Evolutionary conservation across 2,888 invertebrate genomes (phyloP).

Genomic region (Drosophila lutescens): DNA sequence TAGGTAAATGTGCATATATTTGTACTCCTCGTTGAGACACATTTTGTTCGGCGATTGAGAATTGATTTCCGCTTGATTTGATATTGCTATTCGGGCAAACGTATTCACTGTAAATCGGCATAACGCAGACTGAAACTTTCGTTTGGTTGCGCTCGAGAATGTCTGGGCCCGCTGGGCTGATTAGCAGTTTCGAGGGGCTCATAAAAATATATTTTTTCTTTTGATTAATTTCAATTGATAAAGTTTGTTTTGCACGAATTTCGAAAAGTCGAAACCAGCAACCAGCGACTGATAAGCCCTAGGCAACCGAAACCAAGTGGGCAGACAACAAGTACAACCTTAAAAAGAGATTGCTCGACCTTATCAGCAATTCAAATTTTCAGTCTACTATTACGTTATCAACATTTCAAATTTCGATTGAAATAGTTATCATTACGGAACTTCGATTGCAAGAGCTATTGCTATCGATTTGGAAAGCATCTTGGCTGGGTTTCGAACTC

Average conservation of each 20-base stretch:
- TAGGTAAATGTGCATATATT: constrained; percentile 78
- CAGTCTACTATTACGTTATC: background rate
- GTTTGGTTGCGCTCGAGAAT: constrained; percentile 25
- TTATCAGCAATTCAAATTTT: constrained; percentile 7
- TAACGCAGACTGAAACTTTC: constrained; percentile 55
- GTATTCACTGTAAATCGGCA: constrained; percentile 54
- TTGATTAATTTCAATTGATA: constrained; percentile 44
- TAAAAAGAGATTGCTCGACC: constrained; percentile 9
- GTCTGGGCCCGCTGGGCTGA: constrained; percentile 46
- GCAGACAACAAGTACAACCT: constrained; percentile 20
- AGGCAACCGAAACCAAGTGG: constrained; percentile 9
- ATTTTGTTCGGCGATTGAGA: constrained; percentile 42
- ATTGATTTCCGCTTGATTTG: constrained; percentile 24
- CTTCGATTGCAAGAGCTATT: background rate
- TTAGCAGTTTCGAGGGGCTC: constrained; percentile 45
- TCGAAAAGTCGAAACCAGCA: constrained; percentile 8
- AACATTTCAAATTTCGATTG: background rate
- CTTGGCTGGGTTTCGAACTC: background rate
- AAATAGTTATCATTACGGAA: background rate
- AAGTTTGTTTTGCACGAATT: constrained; percentile 42
- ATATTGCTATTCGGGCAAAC: constrained; percentile 7
- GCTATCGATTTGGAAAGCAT: constrained; percentile 15
- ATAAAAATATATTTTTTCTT: constrained; percentile 27
- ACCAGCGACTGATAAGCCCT: constrained; percentile 44
- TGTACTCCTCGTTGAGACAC: constrained; percentile 79